Conservation (phyloP, 2,797 vertebrate species). For the Chloroceryle amazona region DNA sequence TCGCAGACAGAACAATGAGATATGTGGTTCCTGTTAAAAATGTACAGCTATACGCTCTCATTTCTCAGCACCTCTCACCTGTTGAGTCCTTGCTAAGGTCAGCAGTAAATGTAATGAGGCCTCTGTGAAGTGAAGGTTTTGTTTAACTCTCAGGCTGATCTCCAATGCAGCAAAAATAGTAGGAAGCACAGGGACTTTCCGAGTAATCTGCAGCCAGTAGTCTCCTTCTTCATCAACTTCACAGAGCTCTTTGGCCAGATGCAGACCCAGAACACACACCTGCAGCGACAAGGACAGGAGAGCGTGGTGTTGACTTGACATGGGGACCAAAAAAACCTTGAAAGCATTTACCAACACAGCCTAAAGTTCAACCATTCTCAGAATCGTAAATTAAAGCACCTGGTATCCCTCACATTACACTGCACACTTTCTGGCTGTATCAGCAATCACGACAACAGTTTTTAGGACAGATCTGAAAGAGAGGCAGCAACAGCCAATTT, state of each 20-base stretch:
- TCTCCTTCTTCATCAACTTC: conserved; percentile 93
- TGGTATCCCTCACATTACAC: neutral
- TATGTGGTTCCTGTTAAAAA: neutral
- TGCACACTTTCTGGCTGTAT: neutral
- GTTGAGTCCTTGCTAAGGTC: conserved; percentile 91
- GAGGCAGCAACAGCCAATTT: neutral
- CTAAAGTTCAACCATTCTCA: neutral
- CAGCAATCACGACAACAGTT: neutral
- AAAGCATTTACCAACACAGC: neutral
- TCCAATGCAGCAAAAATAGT: conserved; percentile 92
- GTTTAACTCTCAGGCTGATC: conserved; percentile 92
- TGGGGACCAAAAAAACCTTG: neutral
- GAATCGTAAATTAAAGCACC: neutral
- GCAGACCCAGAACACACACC: conserved; percentile 95
- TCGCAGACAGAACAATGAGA: neutral
- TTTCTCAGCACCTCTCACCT: conserved; percentile 81
- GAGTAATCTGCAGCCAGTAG: conserved; percentile 92
- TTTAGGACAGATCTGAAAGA: neutral
- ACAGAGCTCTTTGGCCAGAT: conserved; percentile 96
- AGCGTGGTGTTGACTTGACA: neutral
- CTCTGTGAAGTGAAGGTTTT: conserved; percentile 96
- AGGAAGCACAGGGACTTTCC: conserved; percentile 92
- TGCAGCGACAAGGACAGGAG: conserved; percentile 53
- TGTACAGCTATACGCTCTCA: neutral
- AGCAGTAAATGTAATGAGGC: conserved; percentile 94